Evolutionary conservation across 2,888 invertebrate genomes (phyloP).

Genomic region (Meteorus colon): DNA sequence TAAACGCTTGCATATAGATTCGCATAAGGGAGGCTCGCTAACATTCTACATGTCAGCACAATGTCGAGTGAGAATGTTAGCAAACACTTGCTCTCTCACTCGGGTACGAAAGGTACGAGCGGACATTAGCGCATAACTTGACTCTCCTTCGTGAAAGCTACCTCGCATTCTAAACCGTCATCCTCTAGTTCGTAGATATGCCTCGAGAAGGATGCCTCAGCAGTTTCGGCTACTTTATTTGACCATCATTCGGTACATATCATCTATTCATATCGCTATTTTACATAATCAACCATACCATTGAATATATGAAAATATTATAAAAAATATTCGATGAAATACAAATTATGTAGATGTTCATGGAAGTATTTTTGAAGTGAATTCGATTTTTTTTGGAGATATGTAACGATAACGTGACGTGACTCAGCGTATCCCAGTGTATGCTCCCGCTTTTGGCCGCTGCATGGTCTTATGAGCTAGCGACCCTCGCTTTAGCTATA

Average conservation of each 20-base stretch:
- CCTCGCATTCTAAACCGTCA: conserved; percentile 58
- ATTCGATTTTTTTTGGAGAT: conserved; percentile 54
- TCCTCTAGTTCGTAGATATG: conserved; percentile 19
- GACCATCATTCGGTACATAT: conserved; percentile 44
- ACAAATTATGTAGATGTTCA: neutral
- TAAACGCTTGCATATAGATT: conserved; percentile 66
- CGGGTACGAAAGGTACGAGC: conserved; percentile 63
- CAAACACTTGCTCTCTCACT: conserved; percentile 48
- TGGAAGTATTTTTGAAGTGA: neutral
- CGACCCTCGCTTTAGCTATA: conserved; percentile 27
- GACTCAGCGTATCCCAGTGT: conserved; percentile 24
- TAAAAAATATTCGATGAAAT: too few species aligned
- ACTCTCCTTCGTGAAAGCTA: conserved; percentile 46
- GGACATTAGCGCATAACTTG: conserved; percentile 66
- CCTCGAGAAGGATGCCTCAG: conserved; percentile 8
- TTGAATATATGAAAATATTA: conserved; percentile 5
- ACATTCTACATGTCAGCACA: conserved; percentile 60
- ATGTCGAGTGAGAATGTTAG: conserved; percentile 46
- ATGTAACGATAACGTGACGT: conserved; percentile 63
- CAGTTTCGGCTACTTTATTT: conserved; percentile 58
- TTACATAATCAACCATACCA: too few species aligned
- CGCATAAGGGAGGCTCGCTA: conserved; percentile 59
- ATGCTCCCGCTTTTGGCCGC: conserved; percentile 30
- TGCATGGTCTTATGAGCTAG: conserved; percentile 53
- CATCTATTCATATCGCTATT: neutral